A percentile compares a stretch with the other conserved stretches of the same genome.
These are phyloP conservation scores for Pseudococcus viburni DNA, from an alignment of 2,888 invertebrate species.

Conservation along the genomic window DNA sequence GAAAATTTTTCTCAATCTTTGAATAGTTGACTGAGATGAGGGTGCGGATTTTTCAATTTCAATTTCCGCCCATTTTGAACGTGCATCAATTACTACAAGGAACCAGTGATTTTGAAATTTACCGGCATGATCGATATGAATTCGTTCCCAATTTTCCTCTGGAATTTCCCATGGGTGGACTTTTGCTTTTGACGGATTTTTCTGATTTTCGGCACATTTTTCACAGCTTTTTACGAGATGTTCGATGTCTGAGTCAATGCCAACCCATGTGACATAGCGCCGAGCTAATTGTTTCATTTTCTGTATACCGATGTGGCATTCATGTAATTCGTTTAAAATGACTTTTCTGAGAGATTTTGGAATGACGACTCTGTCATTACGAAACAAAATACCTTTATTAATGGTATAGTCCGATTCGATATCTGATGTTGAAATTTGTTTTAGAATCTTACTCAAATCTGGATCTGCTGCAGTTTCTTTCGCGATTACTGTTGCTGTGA, in stretches of 20 bases:
- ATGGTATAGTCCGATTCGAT: neutral
- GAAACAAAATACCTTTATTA: slow-evolving; percentile 67
- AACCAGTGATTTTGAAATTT: slow-evolving; percentile 68
- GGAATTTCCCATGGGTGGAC: slow-evolving; percentile 69
- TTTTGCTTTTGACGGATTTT: slow-evolving; percentile 68
- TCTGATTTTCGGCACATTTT: slow-evolving; percentile 67
- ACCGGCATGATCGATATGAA: slow-evolving; percentile 69
- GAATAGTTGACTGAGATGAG: slow-evolving; percentile 68
- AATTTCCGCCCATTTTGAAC: slow-evolving; percentile 70
- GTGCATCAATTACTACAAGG: slow-evolving; percentile 69
- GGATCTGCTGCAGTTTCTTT: too few relatives aligned
- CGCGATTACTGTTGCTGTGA: neutral
- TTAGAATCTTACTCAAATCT: too few relatives aligned
- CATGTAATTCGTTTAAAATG: slow-evolving; percentile 69
- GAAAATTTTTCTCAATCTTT: slow-evolving; percentile 68
- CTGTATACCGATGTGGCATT: slow-evolving; percentile 69
- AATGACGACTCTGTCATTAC: slow-evolving; percentile 67
- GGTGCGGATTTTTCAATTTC: slow-evolving; percentile 67
- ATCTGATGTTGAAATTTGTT: too few relatives aligned
- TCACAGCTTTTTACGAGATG: slow-evolving; percentile 68
- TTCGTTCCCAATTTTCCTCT: slow-evolving; percentile 69
- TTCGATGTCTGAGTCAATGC: slow-evolving; percentile 69
- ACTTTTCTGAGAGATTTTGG: slow-evolving; percentile 61
- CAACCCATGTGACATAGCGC: slow-evolving; percentile 69
- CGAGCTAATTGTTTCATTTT: slow-evolving; percentile 69